Evolutionary conservation across 2,113 vertebrate species (phyloP).

Genomic region (Prunella himalayana): DNA sequence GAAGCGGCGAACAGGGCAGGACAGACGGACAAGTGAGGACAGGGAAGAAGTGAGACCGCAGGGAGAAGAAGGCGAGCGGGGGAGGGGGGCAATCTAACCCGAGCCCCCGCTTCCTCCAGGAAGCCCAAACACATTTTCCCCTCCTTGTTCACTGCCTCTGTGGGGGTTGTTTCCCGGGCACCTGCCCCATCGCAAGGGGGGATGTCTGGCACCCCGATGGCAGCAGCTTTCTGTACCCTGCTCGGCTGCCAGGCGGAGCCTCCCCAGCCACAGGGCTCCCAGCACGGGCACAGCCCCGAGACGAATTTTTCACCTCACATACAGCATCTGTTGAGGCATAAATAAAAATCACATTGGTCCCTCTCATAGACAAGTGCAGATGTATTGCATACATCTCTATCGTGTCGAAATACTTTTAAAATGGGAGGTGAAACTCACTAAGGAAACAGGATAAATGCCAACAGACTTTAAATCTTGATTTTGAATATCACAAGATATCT

Average conservation of each 20-base stretch:
- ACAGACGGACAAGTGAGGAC: fast-evolving
- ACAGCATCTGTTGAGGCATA: too few species aligned
- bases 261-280: not conserved
- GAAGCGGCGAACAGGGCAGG: too few species aligned
- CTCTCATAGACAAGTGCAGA: not conserved
- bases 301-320: not conserved
- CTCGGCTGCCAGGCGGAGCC: too few species aligned
- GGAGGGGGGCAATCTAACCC: fast-evolving
- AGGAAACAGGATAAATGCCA: not conserved
- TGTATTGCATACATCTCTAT: not conserved
- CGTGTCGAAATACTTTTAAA: not conserved
- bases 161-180: too few species aligned
- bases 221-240: fast-evolving
- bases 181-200: fast-evolving
- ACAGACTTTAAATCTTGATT: not conserved
- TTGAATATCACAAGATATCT: too few species aligned
- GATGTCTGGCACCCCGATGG: fast-evolving
- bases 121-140: too few species aligned
- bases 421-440: not conserved
- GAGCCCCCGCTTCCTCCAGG: fast-evolving
- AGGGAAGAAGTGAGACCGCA: not conserved
- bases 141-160: too few species aligned
- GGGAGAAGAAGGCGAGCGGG: not conserved
- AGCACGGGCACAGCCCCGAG: not conserved
- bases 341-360: not conserved